Evolutionary conservation across 2,113 vertebrate genomes (phyloP), one percentile per base, ranked within the genome.

Genomic region (Polyodon spathula): DNA sequence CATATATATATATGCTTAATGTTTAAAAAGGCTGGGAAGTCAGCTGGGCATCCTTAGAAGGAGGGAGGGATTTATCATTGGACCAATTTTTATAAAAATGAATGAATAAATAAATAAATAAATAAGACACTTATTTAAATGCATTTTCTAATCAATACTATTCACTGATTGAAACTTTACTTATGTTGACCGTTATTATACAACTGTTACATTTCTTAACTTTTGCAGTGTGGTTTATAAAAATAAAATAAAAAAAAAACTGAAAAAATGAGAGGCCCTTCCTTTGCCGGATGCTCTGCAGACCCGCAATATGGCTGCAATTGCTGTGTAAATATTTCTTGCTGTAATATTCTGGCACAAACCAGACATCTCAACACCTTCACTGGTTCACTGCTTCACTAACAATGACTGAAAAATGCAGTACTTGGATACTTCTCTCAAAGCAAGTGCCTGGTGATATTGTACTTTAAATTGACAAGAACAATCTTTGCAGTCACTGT

Each of bases 161-260:
- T 74, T 79, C 72, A 53, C 74, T 73, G 73, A 74, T 72, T 63
- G 82, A 74, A 81, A 83, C 78, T 79, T 82, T 71, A 79, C 84
- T 79, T 83, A 54, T n/a, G n/a, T n/a, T n/a, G n/a, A n/a, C n/a
- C n/a, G n/a, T 78, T 68, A 76, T 86, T 85, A 85, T 79, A 74
- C 84, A 88, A 81, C 85, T 89, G 85, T 84, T 90, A 90, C 83
- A 83, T 86, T 86, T 80, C 77, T 89, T 91, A 91, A 92, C 86
- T 92, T 88, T 79, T 79, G 77, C 74, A 81, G 70, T 84, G 81
- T 75, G 76, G 84, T 88, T 89, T 88, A 85, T 86, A 82, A 76
- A 85, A 82, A 66, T n/a, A n/a, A 71, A 79, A 86, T 78, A 80
- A 89, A 79, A 87, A 64, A 60, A 40, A 84, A 87, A 50, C 68